phyloP scores from a whole-genome alignment of 2,797 vertebrate genomes.

The Hylomyscus alleni region DNA sequence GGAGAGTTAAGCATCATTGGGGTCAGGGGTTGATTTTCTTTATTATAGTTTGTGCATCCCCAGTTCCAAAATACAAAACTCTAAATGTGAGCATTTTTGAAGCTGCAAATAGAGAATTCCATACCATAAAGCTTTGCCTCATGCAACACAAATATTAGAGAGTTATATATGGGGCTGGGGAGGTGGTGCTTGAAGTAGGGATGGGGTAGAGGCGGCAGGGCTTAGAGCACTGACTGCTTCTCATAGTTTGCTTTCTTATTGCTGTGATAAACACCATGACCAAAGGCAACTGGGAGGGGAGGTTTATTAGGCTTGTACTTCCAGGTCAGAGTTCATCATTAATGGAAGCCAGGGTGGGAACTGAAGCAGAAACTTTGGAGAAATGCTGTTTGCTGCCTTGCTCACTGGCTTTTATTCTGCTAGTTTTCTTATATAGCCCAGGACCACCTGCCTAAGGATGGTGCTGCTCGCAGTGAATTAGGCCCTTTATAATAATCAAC shows the following conservation, averaged over 20 bases:
- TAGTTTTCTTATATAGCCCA: neutral
- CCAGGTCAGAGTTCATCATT: neutral
- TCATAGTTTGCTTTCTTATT: neutral
- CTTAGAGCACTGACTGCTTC: neutral
- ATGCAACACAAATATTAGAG: neutral
- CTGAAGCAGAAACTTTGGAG: neutral
- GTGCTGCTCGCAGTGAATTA: neutral
- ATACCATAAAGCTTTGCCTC: neutral
- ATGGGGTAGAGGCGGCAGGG: neutral
- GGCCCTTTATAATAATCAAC: neutral
- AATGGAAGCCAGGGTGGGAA: neutral
- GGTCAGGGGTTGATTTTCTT: neutral
- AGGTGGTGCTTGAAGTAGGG: neutral
- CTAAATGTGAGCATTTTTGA: neutral
- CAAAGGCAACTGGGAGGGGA: neutral
- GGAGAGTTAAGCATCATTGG: neutral
- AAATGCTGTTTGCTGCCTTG: neutral
- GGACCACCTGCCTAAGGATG: neutral
- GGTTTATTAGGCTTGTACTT: neutral
- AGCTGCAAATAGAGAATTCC: neutral
- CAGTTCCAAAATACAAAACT: neutral
- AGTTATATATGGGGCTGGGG: neutral
- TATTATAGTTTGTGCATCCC: neutral
- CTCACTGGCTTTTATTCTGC: neutral
- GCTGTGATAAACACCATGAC: neutral